phyloP scores from a whole-genome alignment of 2,113 vertebrate genomes.

The Bos javanicus region DNA sequence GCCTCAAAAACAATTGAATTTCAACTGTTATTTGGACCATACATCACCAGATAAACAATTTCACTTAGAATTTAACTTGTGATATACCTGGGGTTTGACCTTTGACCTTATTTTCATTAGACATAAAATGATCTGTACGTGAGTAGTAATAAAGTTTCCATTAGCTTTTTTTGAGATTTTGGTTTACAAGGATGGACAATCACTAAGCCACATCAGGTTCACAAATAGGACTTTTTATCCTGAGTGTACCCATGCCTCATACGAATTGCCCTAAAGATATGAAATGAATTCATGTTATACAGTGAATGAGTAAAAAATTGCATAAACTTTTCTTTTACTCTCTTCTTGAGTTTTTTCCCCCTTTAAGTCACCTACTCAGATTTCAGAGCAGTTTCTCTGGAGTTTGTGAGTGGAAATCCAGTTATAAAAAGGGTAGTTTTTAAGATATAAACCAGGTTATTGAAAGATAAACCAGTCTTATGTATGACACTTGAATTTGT shows the following conservation, averaged over 20 bases:
- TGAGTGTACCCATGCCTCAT: not conserved
- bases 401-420: not conserved
- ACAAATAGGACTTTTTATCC: not conserved
- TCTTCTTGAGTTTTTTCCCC: not conserved
- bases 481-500: not conserved
- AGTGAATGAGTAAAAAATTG: not conserved
- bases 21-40: not conserved
- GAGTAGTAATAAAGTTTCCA: conserved; percentile 9
- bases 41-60: conserved; percentile 15
- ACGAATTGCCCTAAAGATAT: not conserved
- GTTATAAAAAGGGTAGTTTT: not conserved
- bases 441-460: not conserved
- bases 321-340: not conserved
- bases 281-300: not conserved
- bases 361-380: not conserved
- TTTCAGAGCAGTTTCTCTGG: not conserved
- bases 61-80: not conserved
- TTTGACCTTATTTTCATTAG: not conserved
- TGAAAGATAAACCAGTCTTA: not conserved
- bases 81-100: not conserved
- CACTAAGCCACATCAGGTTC: not conserved
- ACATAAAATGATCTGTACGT: not conserved
- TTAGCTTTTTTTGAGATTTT: not conserved
- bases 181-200: not conserved
- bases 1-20: not conserved